Evolutionary conservation across 2,888 invertebrate genomes (phyloP), one percentile per base, ranked within the genome.

Genomic region (Hyles lineata): DNA sequence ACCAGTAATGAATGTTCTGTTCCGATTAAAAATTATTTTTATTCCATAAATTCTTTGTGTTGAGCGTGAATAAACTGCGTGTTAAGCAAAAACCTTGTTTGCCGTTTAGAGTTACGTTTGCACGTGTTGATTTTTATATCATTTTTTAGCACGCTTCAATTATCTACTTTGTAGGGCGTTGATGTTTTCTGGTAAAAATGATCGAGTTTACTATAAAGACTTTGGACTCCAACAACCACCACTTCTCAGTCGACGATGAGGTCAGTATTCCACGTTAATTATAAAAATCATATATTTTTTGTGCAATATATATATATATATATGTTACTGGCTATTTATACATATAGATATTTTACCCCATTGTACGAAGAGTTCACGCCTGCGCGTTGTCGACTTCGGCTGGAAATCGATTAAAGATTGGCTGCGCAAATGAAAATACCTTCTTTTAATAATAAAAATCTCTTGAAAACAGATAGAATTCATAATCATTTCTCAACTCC

Each of bases 121-220:
- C 67, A 67, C 67, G 67, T 67, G 50, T 67, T 50, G 50, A 50
- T 67, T 67, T 63, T 67, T 67, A 43, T 63, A 7, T 78, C 76
- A n/a, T 76, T 77, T 83, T 78, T 78, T 81, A 82, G 82, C 80
- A 81, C 84, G 84, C 83, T 81, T 84, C 79, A 80, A 81, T 77
- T 80, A 82, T 81, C 78, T 80, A 78, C 77, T 76, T 79, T 80
- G 70, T 73, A 80, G 74, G 79, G 82, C 58, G 82, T 67, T 50
- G n/a, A 23, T 50, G 43, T 43, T 23, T 35, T 63, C 35, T 7
- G 43, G 78, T 83, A 81, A 95, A 89, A 86, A 97, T 97, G 97
- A 97, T 98, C 94, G 96, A 97, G 83, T 95, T 98, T 83, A 98
- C 97, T 80, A 97, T 98, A 82, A 98, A 98, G 93, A 98, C 98